Conservation (phyloP, 2,113 vertebrate genomes). For the Epinephelus lanceolatus region DNA sequence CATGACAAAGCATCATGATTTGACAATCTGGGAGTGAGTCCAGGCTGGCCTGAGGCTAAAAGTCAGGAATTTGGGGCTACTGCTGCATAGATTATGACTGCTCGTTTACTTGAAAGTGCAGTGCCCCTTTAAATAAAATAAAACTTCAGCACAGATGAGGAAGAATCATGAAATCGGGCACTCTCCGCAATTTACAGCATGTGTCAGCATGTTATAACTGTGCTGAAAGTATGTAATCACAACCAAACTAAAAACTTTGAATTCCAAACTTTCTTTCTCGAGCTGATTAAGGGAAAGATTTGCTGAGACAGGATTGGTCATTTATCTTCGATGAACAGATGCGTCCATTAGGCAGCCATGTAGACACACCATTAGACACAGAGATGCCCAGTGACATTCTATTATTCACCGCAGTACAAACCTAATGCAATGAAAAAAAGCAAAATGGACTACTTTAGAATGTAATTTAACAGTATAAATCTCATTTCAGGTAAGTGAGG, state of each 20-base stretch:
- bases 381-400: slow-evolving; percentile 51
- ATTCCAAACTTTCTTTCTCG: slow-evolving; percentile 25
- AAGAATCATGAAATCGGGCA: not conserved
- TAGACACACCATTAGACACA: slow-evolving; percentile 53
- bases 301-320: slow-evolving; percentile 45
- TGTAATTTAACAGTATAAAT: slow-evolving; percentile 72
- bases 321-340: slow-evolving; percentile 58
- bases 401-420: slow-evolving; percentile 59
- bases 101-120: not conserved
- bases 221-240: not conserved
- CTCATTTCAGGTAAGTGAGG: slow-evolving; percentile 71
- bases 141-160: not conserved
- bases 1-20: no score
- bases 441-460: slow-evolving; percentile 64
- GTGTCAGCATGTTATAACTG: not conserved
- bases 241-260: slow-evolving; percentile 15
- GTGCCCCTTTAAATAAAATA: not conserved
- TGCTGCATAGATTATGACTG: not conserved
- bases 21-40: no score
- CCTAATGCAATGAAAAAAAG: slow-evolving; percentile 49
- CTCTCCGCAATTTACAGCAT: not conserved
- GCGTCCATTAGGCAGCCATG: slow-evolving; percentile 51
- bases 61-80: not conserved
- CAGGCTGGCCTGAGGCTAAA: not conserved
- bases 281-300: slow-evolving; percentile 48